phyloP scores from a whole-genome alignment of 1,140 invertebrate genomes.

The Coenobita brevimanus region DNA sequence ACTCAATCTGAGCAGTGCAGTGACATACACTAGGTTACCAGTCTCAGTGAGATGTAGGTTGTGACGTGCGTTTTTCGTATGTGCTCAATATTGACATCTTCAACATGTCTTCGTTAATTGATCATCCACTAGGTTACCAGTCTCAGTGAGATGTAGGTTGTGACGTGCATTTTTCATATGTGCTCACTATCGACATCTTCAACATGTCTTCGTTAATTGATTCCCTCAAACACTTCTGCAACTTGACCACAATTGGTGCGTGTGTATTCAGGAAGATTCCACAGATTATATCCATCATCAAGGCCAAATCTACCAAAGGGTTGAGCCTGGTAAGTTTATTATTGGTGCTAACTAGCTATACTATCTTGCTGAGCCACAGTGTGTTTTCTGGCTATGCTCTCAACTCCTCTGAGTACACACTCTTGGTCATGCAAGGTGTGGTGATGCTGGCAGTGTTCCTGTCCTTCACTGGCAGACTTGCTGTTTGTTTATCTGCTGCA shows the following conservation, averaged over 20 bases:
- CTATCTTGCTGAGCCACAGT: constrained; percentile 50
- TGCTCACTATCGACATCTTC: too few species aligned
- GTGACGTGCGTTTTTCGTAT: too few species aligned
- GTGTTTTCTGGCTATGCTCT: constrained; percentile 41
- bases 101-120: constrained; percentile 40
- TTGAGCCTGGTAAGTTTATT: constrained; percentile 25
- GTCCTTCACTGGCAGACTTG: constrained; percentile 31
- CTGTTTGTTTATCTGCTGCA: constrained; percentile 8
- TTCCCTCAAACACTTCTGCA: constrained; percentile 16
- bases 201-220: constrained; percentile 44
- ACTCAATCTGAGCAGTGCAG: too few species aligned
- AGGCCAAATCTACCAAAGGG: constrained; percentile 32
- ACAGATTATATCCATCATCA: constrained; percentile 35
- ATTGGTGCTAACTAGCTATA: constrained; percentile 36
- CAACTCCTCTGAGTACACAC: constrained; percentile 42
- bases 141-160: too few species aligned
- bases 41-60: too few species aligned
- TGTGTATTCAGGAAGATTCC: constrained; percentile 46
- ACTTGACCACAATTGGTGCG: constrained; percentile 31
- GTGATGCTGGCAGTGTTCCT: constrained; percentile 51
- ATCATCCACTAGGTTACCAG: too few species aligned
- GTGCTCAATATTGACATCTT: too few species aligned
- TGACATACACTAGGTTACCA: too few species aligned
- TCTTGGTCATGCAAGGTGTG: constrained; percentile 44
- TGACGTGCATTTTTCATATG: too few species aligned